Percentiles rank a stretch among this genome's conserved stretches.
Conservation (phyloP, 2,888 invertebrate genomes). For the Tipula vernalis region DNA sequence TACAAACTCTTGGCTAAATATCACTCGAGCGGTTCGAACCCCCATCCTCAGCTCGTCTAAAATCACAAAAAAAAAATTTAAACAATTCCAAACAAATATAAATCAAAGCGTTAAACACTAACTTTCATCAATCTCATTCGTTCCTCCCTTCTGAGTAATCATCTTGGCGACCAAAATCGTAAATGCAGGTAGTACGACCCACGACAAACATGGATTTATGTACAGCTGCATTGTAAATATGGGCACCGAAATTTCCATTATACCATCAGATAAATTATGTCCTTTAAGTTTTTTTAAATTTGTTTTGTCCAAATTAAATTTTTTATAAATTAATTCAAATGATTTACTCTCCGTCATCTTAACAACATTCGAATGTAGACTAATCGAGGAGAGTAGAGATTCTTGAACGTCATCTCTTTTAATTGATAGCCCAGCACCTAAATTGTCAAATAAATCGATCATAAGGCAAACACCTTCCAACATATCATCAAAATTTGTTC, state of each 20-base stretch:
- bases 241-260: conserved; percentile 57
- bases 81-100: neutral
- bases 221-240: conserved; percentile 60
- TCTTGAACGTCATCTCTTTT: conserved; percentile 32
- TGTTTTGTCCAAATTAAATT: conserved; percentile 29
- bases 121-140: neutral
- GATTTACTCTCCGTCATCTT: conserved; percentile 14
- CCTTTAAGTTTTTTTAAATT: conserved; percentile 39
- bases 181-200: conserved; percentile 51
- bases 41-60: neutral
- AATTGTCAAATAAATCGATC: conserved; percentile 27
- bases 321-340: conserved; percentile 19
- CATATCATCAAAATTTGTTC: neutral
- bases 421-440: conserved; percentile 39
- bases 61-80: neutral
- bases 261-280: conserved; percentile 47
- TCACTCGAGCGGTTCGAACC: conserved; percentile 17
- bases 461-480: conserved; percentile 21
- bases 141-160: conserved; percentile 19
- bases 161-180: conserved; percentile 36
- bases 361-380: conserved; percentile 40
- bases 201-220: conserved; percentile 60
- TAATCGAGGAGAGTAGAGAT: conserved; percentile 43
- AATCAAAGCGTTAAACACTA: neutral
- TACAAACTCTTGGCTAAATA: conserved; percentile 53